These are phyloP conservation scores for Triplophysa dalaica DNA, from an alignment of 2,113 vertebrate genomes.

Conservation along the genomic window DNA sequence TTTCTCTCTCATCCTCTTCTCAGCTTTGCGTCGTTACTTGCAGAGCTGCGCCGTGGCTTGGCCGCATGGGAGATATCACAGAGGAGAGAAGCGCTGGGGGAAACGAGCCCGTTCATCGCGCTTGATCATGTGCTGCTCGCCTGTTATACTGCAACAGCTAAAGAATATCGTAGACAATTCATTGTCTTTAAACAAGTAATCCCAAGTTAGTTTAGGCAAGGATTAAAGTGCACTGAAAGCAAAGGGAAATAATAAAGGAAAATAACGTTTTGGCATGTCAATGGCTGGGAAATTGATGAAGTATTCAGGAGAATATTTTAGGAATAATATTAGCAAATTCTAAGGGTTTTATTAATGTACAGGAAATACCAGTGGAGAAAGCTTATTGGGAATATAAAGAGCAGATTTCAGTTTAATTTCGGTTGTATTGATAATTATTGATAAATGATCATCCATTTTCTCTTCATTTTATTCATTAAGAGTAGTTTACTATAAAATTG, in stretches of 20 bases:
- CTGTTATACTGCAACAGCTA: slow-evolving; percentile 30
- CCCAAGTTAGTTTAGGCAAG: background rate
- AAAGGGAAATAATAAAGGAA: background rate
- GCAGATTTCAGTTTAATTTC: background rate
- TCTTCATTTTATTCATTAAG: too few relatives aligned
- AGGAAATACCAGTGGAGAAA: background rate
- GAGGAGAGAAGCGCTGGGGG: slow-evolving; percentile 7
- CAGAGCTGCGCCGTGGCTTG: slow-evolving; percentile 21
- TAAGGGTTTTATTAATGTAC: slow-evolving; percentile 3
- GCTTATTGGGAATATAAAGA: background rate
- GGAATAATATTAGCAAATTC: background rate
- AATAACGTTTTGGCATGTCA: background rate
- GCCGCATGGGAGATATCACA: slow-evolving; percentile 34
- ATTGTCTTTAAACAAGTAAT: background rate
- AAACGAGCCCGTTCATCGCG: background rate
- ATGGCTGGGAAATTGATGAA: background rate
- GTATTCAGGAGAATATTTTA: background rate
- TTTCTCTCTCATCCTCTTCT: background rate
- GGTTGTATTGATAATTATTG: background rate
- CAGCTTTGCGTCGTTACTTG: slow-evolving; percentile 30
- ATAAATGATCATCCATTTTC: too few relatives aligned
- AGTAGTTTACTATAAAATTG: too few relatives aligned
- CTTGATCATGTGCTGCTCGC: slow-evolving; percentile 36
- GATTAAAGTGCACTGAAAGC: background rate
- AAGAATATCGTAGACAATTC: background rate